Conservation (phyloP, 1,140 invertebrate species). For the Eumaeus atala region DNA sequence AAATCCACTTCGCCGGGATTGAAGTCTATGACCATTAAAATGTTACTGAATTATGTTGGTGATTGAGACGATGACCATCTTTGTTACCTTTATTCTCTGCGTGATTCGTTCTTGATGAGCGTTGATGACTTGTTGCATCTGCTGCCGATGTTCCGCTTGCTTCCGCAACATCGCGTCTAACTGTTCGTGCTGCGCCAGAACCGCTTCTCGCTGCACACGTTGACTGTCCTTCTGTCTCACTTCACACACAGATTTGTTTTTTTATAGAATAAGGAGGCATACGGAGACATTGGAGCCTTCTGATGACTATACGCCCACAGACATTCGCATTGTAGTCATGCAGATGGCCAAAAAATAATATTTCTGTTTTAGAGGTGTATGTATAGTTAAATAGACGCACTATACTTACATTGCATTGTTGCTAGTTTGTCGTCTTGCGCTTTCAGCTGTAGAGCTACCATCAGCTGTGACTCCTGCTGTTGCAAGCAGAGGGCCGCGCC, state of each 20-base stretch:
- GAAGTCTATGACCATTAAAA: too few species aligned
- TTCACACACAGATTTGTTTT: constrained; percentile 26
- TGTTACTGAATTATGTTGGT: neutral
- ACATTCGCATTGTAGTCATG: too few species aligned
- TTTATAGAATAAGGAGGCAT: too few species aligned
- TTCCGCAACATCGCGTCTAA: constrained; percentile 54
- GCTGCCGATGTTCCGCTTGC: constrained; percentile 51
- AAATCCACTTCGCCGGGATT: too few species aligned
- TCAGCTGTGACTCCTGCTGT: constrained; percentile 68
- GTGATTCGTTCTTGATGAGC: constrained; percentile 67
- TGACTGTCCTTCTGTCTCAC: constrained; percentile 64
- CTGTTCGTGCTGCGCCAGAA: constrained; percentile 52
- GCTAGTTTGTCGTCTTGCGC: constrained; percentile 70
- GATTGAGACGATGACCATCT: neutral
- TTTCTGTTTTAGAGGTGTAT: too few species aligned
- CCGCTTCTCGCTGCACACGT: constrained; percentile 58
- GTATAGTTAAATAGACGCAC: neutral
- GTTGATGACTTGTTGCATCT: constrained; percentile 65
- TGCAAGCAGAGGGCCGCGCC: constrained; percentile 64
- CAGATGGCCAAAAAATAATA: too few species aligned
- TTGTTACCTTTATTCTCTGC: constrained; percentile 60
- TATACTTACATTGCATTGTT: constrained; percentile 57
- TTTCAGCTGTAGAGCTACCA: constrained; percentile 69
- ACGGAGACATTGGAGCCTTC: too few species aligned
- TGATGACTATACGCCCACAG: too few species aligned